Percentiles rank a stretch among this genome's conserved stretches.
Conservation (phyloP, 1,140 invertebrate genomes). For the Lordiphosa clarofinis region DNA sequence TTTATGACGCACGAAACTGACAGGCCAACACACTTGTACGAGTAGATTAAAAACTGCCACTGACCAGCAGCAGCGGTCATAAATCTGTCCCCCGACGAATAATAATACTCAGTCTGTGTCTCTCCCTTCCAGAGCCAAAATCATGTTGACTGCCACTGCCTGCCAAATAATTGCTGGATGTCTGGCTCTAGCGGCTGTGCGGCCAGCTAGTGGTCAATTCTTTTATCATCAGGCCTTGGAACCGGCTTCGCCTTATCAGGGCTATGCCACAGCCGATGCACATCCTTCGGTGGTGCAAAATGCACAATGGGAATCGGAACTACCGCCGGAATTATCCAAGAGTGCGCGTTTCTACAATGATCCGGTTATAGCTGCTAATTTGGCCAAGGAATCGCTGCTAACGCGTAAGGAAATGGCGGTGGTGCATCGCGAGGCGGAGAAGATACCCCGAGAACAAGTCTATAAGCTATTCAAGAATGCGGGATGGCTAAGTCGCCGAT, state of each 20-base stretch:
- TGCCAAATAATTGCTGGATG: constrained; percentile 45
- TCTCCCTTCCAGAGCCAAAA: constrained; percentile 15
- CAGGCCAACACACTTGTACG: constrained; percentile 39
- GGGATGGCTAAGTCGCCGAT: constrained; percentile 81
- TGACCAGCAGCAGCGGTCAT: constrained; percentile 45
- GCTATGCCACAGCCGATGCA: constrained; percentile 71
- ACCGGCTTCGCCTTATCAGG: constrained; percentile 48
- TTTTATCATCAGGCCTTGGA: constrained; percentile 60
- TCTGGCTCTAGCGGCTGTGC: constrained; percentile 21
- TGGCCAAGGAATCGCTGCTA: constrained; percentile 89
- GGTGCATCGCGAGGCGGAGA: constrained; percentile 87
- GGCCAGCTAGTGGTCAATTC: constrained; percentile 45
- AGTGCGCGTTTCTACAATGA: constrained; percentile 86
- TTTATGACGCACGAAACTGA: constrained; percentile 75
- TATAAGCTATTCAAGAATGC: constrained; percentile 87
- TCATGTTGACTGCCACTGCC: constrained; percentile 52
- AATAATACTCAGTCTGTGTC: constrained; percentile 29
- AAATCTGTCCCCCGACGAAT: constrained; percentile 46
- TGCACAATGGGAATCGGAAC: constrained; percentile 82
- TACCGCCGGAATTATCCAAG: constrained; percentile 84
- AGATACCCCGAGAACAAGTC: constrained; percentile 88
- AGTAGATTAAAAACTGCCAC: constrained; percentile 65
- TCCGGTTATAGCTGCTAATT: constrained; percentile 84
- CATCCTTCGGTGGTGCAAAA: constrained; percentile 84
- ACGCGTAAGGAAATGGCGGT: constrained; percentile 87